Evolutionary conservation across 2,888 invertebrate genomes (phyloP).

Genomic region (Alcis repandata): DNA sequence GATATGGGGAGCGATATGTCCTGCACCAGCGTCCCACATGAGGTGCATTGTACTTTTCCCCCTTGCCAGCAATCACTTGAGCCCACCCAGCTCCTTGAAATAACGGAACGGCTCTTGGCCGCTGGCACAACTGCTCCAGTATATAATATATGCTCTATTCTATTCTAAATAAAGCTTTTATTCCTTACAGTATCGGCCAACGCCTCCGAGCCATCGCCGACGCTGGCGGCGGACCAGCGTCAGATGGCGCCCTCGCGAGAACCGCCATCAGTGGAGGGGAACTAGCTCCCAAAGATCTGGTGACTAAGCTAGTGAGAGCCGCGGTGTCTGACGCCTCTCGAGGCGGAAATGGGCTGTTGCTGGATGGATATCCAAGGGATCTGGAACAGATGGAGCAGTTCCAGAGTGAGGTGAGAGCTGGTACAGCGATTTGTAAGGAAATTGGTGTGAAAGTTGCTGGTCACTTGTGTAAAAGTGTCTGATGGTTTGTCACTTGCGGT

Average conservation of each 20-base stretch:
- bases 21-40: no score
- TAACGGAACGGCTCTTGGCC: no score
- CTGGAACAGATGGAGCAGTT: slow-evolving; percentile 95
- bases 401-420: slow-evolving; percentile 92
- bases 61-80: no score
- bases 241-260: slow-evolving; percentile 89
- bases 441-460: background rate
- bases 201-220: slow-evolving; percentile 91
- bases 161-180: background rate
- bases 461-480: no score
- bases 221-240: slow-evolving; percentile 87
- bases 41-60: no score
- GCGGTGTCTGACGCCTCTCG: slow-evolving; percentile 87
- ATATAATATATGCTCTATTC: no score
- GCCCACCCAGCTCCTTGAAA: no score
- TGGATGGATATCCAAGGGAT: slow-evolving; percentile 98
- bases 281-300: slow-evolving; percentile 92
- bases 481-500: no score
- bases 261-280: slow-evolving; percentile 92
- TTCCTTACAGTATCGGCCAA: slow-evolving; percentile 89
- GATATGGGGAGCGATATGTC: no score
- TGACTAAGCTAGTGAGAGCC: slow-evolving; percentile 91
- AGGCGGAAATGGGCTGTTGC: slow-evolving; percentile 92
- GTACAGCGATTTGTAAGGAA: background rate
- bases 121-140: no score